Conservation (phyloP, 2,113 vertebrate species). For the Anarrhichthys ocellatus region DNA sequence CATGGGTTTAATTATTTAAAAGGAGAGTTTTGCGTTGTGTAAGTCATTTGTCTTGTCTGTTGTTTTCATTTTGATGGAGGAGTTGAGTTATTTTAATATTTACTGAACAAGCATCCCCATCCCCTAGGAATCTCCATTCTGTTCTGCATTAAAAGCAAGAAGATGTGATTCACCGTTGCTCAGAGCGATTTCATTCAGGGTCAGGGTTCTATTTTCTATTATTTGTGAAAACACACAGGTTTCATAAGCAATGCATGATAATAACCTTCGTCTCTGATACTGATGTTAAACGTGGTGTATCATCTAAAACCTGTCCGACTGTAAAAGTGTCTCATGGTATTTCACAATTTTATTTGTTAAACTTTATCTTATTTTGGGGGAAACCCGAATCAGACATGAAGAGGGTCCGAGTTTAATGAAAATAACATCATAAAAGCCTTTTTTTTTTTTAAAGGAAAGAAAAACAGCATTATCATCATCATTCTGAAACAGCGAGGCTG, state of each 20-base stretch:
- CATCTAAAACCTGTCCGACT: background rate
- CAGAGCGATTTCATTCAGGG: constrained; percentile 5
- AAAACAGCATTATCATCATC: background rate
- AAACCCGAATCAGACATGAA: too few relatives aligned
- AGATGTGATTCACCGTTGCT: background rate
- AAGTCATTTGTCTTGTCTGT: background rate
- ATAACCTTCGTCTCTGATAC: background rate
- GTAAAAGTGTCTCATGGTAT: background rate
- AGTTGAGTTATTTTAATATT: background rate
- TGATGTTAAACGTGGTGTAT: background rate
- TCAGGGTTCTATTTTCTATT: background rate
- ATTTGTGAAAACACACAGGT: too few relatives aligned
- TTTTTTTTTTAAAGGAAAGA: too few relatives aligned
- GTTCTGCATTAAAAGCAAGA: background rate
- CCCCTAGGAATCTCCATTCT: background rate
- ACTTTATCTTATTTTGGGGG: too few relatives aligned
- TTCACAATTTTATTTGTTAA: background rate
- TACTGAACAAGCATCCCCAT: background rate
- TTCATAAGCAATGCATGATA: background rate
- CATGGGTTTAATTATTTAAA: background rate
- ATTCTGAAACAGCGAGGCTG: background rate
- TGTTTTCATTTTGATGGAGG: background rate
- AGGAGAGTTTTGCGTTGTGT: background rate
- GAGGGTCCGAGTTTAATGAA: too few relatives aligned
- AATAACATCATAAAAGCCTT: too few relatives aligned